Evolutionary conservation across 2,113 vertebrate species (phyloP).

Genomic region (Nibea albiflora): DNA sequence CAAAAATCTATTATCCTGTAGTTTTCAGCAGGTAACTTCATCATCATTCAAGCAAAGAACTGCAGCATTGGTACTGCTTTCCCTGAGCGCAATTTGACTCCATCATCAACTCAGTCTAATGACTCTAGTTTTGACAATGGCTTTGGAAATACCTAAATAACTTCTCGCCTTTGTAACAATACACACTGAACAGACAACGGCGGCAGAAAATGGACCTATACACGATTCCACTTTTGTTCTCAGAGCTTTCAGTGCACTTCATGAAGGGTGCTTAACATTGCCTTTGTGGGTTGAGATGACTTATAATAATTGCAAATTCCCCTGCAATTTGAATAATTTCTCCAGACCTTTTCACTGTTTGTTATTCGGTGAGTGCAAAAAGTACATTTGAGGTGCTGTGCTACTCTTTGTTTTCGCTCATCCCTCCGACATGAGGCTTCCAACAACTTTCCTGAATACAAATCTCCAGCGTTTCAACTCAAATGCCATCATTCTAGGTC

Average conservation of each 20-base stretch:
- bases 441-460: slow-evolving; percentile 55
- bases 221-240: slow-evolving; percentile 67
- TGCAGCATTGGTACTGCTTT: neutral
- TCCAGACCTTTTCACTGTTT: slow-evolving; percentile 69
- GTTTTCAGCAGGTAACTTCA: neutral
- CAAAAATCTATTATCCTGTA: neutral
- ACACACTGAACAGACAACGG: slow-evolving; percentile 48
- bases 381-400: slow-evolving; percentile 61
- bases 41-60: neutral
- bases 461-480: slow-evolving; percentile 64
- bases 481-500: slow-evolving; percentile 54
- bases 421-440: slow-evolving; percentile 55
- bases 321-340: slow-evolving; percentile 80
- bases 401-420: slow-evolving; percentile 66
- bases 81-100: neutral
- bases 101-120: slow-evolving; percentile 34
- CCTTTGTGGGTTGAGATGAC: slow-evolving; percentile 75
- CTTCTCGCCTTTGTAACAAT: slow-evolving; percentile 44
- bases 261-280: slow-evolving; percentile 75
- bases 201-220: slow-evolving; percentile 49
- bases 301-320: slow-evolving; percentile 82
- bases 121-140: slow-evolving; percentile 35
- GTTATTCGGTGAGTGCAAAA: slow-evolving; percentile 62
- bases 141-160: slow-evolving; percentile 56
- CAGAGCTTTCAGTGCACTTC: slow-evolving; percentile 64